Base-by-base conservation (phyloP, 2,113 vertebrate species). In the Podocnemis expansa region DNA sequence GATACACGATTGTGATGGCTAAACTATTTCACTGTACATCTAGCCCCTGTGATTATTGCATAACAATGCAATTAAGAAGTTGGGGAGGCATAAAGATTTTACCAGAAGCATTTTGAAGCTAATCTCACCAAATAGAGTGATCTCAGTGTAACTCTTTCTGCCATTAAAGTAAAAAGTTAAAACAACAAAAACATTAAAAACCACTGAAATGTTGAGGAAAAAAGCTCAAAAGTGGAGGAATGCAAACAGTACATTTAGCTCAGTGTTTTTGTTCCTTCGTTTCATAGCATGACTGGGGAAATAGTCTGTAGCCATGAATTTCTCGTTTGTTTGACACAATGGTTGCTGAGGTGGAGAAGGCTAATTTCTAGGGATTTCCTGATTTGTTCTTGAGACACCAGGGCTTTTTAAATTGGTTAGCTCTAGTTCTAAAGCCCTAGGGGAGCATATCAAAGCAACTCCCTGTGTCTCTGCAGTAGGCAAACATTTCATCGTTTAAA, bases 1-100 rank as follows among this genome's bases (percentile, higher is more conserved):
- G 89, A 95, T 96, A 94, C 91, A 91, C 89, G 93, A 96, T 84
- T 84, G 89, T 95, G 89, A 92, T 96, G 96, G 81, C 78, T 95
- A 97, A 96, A 96, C 92, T 78, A 87, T 95, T 96, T 92, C 87
- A 93, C 86, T 94, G 79, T 96, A 96, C 83, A 82, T 92, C 93
- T 93, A 94, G 91, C 80, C 80, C 82, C 90, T 94, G 80, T 94
- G 91, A 93, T 95, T 95, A 54, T 56, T 81, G 78, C 95, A 97
- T 93, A 95, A 92, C 83, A 95, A 96, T 93, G 89, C 93, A 95
- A 78, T 82, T 86, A 89, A 88, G 80, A 80, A 95, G 85, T 78
- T 13, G 16, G 51, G 51, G 13, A 16, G 47, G 89, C 93, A 93
- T 93, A 91, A 94, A 95, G 88, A 82, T 94, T 96, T 96, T 94